phyloP scores from a whole-genome alignment of 2,113 vertebrate species.

The Cepphus grylle region DNA sequence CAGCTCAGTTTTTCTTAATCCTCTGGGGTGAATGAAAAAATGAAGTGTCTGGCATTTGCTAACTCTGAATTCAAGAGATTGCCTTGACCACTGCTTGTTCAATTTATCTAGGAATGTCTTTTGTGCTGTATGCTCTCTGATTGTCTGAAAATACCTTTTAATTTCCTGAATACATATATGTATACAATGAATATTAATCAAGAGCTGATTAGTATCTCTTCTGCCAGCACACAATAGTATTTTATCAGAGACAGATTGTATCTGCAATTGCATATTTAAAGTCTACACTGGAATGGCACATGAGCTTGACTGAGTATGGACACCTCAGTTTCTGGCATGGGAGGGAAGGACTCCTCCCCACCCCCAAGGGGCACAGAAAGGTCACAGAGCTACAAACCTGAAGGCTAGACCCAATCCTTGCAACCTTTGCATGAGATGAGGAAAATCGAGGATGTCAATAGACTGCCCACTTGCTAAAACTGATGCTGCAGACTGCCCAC shows the following conservation, averaged over 20 bases:
- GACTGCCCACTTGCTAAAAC: not conserved
- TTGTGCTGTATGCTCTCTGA: not conserved
- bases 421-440: not conserved
- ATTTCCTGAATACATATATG: constrained; percentile 37
- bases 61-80: constrained; percentile 26
- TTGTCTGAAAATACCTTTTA: constrained; percentile 52
- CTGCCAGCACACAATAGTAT: constrained; percentile 17
- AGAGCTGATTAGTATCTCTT: constrained; percentile 48
- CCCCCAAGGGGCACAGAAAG: not conserved
- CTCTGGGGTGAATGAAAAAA: constrained; percentile 11
- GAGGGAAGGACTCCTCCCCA: not conserved
- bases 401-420: not conserved
- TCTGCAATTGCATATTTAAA: constrained; percentile 17
- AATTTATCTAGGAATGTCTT: not conserved
- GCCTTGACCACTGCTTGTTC: constrained; percentile 30
- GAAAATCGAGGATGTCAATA: not conserved
- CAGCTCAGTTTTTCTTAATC: constrained; percentile 44
- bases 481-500: not conserved
- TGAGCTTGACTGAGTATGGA: not conserved
- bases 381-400: not conserved
- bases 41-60: not conserved
- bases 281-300: not conserved
- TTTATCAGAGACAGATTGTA: constrained; percentile 31
- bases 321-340: not conserved
- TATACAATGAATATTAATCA: constrained; percentile 59